Conservation (phyloP, 2,113 vertebrate genomes). For the Sterrhoptilus dennistouni region DNA sequence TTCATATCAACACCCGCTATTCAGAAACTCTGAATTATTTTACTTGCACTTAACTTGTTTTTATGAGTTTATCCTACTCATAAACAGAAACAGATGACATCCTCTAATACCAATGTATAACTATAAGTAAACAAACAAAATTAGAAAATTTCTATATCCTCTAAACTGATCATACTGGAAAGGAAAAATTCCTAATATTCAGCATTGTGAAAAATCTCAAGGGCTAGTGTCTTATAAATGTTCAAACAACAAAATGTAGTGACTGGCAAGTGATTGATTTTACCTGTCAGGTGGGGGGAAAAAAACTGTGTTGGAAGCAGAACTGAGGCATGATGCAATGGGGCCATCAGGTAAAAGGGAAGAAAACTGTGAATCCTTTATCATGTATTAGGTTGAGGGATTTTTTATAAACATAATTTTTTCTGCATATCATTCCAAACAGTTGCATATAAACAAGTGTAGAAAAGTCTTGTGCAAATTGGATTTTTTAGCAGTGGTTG, state of each 20-base stretch:
- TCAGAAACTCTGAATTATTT: background rate
- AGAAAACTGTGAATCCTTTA: background rate
- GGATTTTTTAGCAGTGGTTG: rapidly evolving
- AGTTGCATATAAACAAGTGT: background rate
- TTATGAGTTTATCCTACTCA: background rate
- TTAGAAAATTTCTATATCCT: background rate
- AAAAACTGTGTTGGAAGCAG: background rate
- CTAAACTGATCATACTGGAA: background rate
- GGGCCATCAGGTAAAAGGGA: background rate
- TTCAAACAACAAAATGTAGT: background rate
- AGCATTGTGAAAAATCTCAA: background rate
- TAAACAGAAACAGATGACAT: background rate
- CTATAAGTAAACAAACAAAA: background rate
- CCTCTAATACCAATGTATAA: background rate
- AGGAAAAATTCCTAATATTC: background rate
- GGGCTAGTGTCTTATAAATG: background rate
- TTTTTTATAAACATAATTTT: background rate
- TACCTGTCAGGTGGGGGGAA: background rate
- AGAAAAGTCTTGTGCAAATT: background rate
- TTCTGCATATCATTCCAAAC: background rate
- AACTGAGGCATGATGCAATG: background rate
- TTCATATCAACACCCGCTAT: background rate
- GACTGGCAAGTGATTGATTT: background rate
- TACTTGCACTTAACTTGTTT: background rate
- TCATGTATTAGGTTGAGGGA: background rate